phyloP scores from a whole-genome alignment of 2,113 vertebrate species.

The Microtus ochrogaster region DNA sequence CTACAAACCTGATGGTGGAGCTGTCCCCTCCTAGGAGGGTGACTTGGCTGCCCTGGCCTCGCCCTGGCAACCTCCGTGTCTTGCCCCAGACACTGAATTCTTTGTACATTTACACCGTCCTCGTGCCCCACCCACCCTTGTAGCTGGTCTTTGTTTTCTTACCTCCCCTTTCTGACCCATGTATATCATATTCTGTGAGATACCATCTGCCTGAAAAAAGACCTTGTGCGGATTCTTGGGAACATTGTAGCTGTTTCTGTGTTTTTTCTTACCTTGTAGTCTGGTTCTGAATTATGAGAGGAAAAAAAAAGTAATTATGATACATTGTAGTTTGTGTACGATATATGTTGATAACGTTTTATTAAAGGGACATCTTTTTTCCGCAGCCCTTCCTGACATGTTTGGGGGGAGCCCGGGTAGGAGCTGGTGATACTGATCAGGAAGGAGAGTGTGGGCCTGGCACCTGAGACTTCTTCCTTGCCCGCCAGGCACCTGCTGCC shows the following conservation, averaged over 20 bases:
- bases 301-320: constrained; percentile 89
- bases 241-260: constrained; percentile 93
- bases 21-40: constrained; percentile 66
- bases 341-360: constrained; percentile 92
- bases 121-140: constrained; percentile 84
- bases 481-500: background rate
- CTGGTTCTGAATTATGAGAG: constrained; percentile 89
- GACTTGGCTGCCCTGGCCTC: constrained; percentile 61
- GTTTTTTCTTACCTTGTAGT: constrained; percentile 93
- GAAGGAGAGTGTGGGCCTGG: constrained; percentile 62
- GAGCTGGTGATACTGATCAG: constrained; percentile 86
- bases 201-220: constrained; percentile 92
- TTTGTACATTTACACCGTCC: constrained; percentile 91
- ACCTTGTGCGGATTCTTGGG: constrained; percentile 94
- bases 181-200: constrained; percentile 94
- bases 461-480: background rate
- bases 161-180: constrained; percentile 92
- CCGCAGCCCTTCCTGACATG: constrained; percentile 89
- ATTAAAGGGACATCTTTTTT: constrained; percentile 93
- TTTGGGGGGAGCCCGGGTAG: constrained; percentile 82
- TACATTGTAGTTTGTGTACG: constrained; percentile 93
- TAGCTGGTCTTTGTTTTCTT: constrained; percentile 93
- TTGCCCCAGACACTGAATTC: constrained; percentile 85
- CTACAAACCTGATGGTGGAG: constrained; percentile 29
- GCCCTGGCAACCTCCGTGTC: constrained; percentile 71